Base-by-base conservation (phyloP, 1,140 invertebrate species). In the Trachymyrmex cornetzi region DNA sequence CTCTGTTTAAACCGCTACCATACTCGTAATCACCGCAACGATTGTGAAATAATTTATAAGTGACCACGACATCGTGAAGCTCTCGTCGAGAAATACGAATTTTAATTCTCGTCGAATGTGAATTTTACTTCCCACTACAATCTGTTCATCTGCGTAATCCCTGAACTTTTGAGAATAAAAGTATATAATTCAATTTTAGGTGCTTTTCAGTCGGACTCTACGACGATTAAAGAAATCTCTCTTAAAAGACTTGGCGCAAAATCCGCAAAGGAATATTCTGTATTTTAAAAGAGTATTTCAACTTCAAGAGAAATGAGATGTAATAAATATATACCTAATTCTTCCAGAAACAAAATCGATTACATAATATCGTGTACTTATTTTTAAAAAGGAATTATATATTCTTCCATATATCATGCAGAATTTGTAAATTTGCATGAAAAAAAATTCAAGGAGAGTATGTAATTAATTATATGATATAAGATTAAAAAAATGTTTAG, bases 141-240 rank as follows among this genome's bases (percentile, higher is more conserved):
- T 55, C 50, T 34, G 71, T 55, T 27, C 24, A 27, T 34, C 24
- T 16, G 27, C 71, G 7, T 55, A 74, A 55, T 55, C 71, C 2
- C 71, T 14, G n/a, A 67, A 67, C 64, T 74, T 74, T 53, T 30
- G 71, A 55, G 27, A 55, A 74, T 30, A 74, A 74, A 74, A 74
- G 24, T 55, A 74, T 19, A 55, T 24, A 53, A 30, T 53, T 74
- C 14, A 27, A 72, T 53, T 66, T 55, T 9, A 55, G 19, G 11
- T 19, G 16, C 24, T 53, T 38, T 30, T 38, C 63, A 66, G 30
- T 34, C 30, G 64, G 38, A 48, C 44, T 44, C 38, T 67, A 67
- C 34, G 34, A 22, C n/a, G 63, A 34, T 66, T 66, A 66, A 67
- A 67, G 64, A 19, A 66, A 66, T 66, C 30, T 66, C 30, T 9